These are phyloP conservation scores for Pangasius sanitwongsei DNA, from an alignment of 2,797 vertebrate genomes.

Conservation along the genomic window DNA sequence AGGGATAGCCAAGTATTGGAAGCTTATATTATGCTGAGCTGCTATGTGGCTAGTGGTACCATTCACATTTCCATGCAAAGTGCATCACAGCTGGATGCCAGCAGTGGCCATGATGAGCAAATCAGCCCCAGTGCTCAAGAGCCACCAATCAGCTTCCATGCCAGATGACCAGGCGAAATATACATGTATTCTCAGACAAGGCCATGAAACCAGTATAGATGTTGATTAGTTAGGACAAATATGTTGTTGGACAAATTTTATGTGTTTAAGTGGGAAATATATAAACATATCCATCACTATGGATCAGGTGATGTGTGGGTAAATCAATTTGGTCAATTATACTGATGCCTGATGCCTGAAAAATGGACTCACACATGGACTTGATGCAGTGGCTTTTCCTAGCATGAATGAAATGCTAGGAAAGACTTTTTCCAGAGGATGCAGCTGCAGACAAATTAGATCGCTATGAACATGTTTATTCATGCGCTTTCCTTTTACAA, in stretches of 20 bases:
- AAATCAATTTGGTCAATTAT: background rate
- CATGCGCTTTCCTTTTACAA: background rate
- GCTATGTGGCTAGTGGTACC: background rate
- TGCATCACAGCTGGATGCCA: conserved; percentile 42
- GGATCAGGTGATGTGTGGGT: background rate
- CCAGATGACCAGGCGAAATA: conserved; percentile 7
- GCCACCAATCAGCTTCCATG: conserved; percentile 1
- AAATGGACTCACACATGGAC: background rate
- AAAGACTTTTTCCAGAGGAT: background rate
- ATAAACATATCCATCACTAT: background rate
- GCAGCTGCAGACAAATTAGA: conserved; percentile 14
- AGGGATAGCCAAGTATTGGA: background rate
- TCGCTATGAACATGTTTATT: background rate
- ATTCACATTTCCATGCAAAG: conserved; percentile 40
- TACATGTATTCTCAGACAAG: conserved; percentile 3
- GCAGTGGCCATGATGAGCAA: conserved; percentile 37
- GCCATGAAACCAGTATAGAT: conserved; percentile 33
- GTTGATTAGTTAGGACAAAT: conserved; percentile 20
- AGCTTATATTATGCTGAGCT: background rate
- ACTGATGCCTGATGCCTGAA: background rate
- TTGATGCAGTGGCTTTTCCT: background rate
- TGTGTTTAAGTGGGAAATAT: background rate
- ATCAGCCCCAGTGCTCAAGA: conserved; percentile 24
- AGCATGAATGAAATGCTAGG: background rate
- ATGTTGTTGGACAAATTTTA: background rate